Evolutionary conservation across 2,888 invertebrate species (phyloP).

Genomic region (Nesidiocoris tenuis): DNA sequence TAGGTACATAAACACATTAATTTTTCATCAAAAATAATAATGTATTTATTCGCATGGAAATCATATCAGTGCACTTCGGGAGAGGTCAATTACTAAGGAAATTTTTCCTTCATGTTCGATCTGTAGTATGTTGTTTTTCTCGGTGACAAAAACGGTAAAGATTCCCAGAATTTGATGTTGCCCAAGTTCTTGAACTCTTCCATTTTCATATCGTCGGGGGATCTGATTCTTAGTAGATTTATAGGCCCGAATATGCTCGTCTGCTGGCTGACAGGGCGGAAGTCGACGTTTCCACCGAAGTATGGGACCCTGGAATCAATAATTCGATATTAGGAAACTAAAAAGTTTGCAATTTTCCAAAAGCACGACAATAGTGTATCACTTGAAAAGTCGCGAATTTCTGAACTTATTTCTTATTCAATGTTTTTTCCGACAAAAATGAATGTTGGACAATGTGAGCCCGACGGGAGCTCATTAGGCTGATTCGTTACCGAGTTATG

Average conservation of each 20-base stretch:
- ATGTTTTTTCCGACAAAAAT: too few relatives aligned
- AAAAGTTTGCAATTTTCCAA: not conserved
- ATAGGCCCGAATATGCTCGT: constrained; percentile 16
- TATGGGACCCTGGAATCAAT: constrained; percentile 7
- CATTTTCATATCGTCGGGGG: constrained; percentile 17
- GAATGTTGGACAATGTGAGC: too few relatives aligned
- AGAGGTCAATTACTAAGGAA: too few relatives aligned
- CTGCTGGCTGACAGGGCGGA: not conserved
- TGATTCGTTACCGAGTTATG: too few relatives aligned
- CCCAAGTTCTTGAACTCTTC: constrained; percentile 22
- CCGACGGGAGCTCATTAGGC: too few relatives aligned
- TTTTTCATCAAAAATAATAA: too few relatives aligned
- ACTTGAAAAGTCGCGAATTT: too few relatives aligned
- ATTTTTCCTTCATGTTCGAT: not conserved
- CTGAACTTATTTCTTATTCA: too few relatives aligned
- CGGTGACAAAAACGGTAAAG: constrained; percentile 20
- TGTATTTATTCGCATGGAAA: too few relatives aligned
- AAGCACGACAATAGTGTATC: too few relatives aligned
- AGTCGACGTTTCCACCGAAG: not conserved
- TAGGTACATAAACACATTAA: too few relatives aligned
- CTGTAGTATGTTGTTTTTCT: not conserved
- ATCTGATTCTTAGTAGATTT: constrained; percentile 6
- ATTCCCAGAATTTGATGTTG: constrained; percentile 41
- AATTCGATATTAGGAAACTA: not conserved
- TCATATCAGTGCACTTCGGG: too few relatives aligned